Base-by-base conservation (phyloP, 1,140 invertebrate species). In the Cherax quadricarinatus region DNA sequence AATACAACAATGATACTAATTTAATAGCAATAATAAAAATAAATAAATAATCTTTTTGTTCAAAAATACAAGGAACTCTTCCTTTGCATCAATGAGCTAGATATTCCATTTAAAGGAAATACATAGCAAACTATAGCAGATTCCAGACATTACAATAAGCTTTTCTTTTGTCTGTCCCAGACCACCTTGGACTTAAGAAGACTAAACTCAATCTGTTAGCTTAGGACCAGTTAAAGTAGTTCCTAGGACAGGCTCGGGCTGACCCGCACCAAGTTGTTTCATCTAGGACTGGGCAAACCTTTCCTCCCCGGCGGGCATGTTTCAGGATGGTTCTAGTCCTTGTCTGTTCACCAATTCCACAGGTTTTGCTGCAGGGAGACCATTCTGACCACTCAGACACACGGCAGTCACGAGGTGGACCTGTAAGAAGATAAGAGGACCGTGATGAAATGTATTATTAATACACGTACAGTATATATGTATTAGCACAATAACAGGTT, bases 211-310 rank as follows among this genome's bases (percentile, higher is more conserved):
- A 21, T 30, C n/a, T n/a, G 3, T 62, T 41, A 12, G 30, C 41
- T 89, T 91, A 91, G 51, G 90, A 95, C 95, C 95, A 96, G 89
- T 95, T 95, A 94, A 96, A 96, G 94, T 96, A 96, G 82, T 94
- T 94, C 89, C 95, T 96, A 93, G 96, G 95, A 95, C 97, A 97
- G 83, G 96, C 97, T 92, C 96, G 96, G 83, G 97, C 96, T 91
- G 96, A 97, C 85, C 98, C 97, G 94, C 98, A 98, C 97, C 98
- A 98, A 94, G 97, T 97, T 57, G 97, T 97, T 94, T 98, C 97
- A 88, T 97, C 96, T 30, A 98, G 95, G 2, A 97, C 96, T 24
- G 98, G 98, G 95, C 98, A 98, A 16, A 96, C 95, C 49, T 96
- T 95, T 3, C 98, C 98, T 18, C 97, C 97, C 18, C 97, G 95